Evolutionary conservation across 2,113 vertebrate species (phyloP).

Genomic region (Zosterops lateralis): DNA sequence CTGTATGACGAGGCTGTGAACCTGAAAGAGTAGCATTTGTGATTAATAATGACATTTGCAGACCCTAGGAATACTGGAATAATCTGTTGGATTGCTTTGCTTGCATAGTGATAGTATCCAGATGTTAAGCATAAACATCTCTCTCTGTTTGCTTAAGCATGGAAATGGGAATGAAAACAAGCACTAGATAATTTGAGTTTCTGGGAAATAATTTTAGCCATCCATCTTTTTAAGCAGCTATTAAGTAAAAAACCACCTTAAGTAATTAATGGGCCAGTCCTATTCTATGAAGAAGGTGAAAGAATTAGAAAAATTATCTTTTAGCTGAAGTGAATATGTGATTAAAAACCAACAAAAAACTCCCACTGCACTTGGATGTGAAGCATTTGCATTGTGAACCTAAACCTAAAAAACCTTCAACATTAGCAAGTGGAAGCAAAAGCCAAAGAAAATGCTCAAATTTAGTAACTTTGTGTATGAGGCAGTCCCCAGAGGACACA

Average conservation of each 20-base stretch:
- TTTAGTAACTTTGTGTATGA: neutral
- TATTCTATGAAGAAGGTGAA: neutral
- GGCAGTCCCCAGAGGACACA: neutral
- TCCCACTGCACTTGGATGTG: neutral
- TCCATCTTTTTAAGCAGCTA: neutral
- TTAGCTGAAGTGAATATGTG: neutral
- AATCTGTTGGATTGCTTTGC: constrained; percentile 4
- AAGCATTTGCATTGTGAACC: neutral
- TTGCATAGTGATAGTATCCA: constrained; percentile 36
- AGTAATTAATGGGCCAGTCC: neutral
- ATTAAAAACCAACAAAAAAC: neutral
- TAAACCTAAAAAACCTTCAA: neutral
- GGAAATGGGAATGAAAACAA: constrained; percentile 14
- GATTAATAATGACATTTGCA: constrained; percentile 50
- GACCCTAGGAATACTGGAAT: constrained; percentile 1
- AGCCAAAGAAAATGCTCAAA: neutral
- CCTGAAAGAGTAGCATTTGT: constrained; percentile 21
- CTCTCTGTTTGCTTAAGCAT: constrained; percentile 1
- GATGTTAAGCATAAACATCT: constrained; percentile 47
- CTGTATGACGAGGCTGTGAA: constrained; percentile 11
- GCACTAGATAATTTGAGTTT: neutral
- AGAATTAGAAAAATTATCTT: neutral
- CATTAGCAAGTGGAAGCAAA: neutral
- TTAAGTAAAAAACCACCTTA: neutral
- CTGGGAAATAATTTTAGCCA: neutral